A percentile compares a stretch with the other conserved stretches of the same genome.
Conservation (phyloP, 2,888 invertebrate genomes). For the Drosophila helvetica region DNA sequence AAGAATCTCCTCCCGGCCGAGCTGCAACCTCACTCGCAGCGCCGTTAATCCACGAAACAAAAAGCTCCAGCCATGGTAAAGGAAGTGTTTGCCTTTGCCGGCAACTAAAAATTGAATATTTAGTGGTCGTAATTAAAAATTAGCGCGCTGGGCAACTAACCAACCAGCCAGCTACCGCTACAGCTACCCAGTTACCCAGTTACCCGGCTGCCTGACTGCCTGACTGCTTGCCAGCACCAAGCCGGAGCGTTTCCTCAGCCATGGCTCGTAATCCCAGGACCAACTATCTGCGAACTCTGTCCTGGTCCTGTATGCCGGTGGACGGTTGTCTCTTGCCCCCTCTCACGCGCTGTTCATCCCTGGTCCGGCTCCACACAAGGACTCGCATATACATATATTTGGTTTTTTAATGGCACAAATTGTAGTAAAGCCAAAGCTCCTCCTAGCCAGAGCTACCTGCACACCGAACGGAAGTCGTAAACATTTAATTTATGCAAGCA, state of each 20-base stretch:
- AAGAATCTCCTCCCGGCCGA: slow-evolving; percentile 25
- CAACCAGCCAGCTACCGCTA: slow-evolving; percentile 26
- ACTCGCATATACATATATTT: slow-evolving; percentile 57
- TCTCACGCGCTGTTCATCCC: slow-evolving; percentile 18
- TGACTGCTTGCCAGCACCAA: slow-evolving; percentile 16
- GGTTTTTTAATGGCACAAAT: slow-evolving; percentile 66
- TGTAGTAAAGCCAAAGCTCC: slow-evolving; percentile 45
- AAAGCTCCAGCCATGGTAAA: slow-evolving; percentile 40
- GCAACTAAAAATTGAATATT: slow-evolving; percentile 77
- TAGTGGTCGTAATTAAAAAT: slow-evolving; percentile 77
- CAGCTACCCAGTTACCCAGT: slow-evolving; percentile 9
- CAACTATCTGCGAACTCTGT: slow-evolving; percentile 24
- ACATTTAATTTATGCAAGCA: slow-evolving; percentile 76
- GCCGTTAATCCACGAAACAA: slow-evolving; percentile 45
- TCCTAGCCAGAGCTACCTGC: slow-evolving; percentile 35
- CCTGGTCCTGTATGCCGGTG: not conserved
- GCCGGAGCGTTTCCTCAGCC: slow-evolving; percentile 25
- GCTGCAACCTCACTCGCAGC: not conserved
- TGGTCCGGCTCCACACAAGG: slow-evolving; percentile 39
- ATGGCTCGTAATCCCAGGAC: slow-evolving; percentile 38
- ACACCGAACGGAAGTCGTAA: slow-evolving; percentile 68
- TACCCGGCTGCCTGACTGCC: not conserved
- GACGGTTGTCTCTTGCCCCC: not conserved
- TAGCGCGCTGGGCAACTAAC: slow-evolving; percentile 61
- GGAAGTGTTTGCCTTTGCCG: slow-evolving; percentile 65